Conservation (phyloP, 1,140 invertebrate species). For the Hirudo medicinalis region DNA sequence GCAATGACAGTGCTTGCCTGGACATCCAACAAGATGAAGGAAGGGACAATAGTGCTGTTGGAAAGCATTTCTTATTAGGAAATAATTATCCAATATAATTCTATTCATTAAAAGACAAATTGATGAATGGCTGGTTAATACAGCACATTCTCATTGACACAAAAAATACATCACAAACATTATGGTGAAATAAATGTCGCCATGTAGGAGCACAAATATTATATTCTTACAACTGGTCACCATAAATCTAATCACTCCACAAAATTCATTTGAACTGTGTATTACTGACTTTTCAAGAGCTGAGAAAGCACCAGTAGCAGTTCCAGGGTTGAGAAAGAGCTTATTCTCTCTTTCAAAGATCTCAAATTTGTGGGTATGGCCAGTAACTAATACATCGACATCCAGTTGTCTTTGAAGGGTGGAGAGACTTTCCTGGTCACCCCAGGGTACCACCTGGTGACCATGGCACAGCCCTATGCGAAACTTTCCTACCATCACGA, state of each 20-base stretch:
- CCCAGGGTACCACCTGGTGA: conserved; percentile 89
- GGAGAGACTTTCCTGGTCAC: conserved; percentile 79
- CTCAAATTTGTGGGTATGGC: conserved; percentile 96
- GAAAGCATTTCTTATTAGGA: no score
- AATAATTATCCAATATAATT: no score
- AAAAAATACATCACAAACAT: conserved; percentile 6
- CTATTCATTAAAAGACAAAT: no score
- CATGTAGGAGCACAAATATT: no score
- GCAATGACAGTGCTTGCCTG: conserved; percentile 93
- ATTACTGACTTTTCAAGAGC: conserved; percentile 62
- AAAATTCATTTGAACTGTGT: background rate
- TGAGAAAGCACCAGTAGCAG: conserved; percentile 92
- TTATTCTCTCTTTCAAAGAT: conserved; percentile 97
- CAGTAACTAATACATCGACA: conserved; percentile 95
- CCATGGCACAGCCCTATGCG: conserved; percentile 94
- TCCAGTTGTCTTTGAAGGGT: conserved; percentile 89
- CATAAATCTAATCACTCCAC: no score
- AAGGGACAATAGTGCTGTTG: conserved; percentile 75
- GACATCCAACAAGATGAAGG: conserved; percentile 97
- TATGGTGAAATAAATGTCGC: no score
- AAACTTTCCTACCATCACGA: conserved; percentile 96
- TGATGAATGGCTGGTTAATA: no score
- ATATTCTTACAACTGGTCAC: no score
- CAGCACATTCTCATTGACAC: background rate
- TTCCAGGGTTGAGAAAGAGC: conserved; percentile 98